These are phyloP conservation scores for Ophioninae sp. DNA, from an alignment of 2,888 invertebrate genomes.

Conservation along the genomic window DNA sequence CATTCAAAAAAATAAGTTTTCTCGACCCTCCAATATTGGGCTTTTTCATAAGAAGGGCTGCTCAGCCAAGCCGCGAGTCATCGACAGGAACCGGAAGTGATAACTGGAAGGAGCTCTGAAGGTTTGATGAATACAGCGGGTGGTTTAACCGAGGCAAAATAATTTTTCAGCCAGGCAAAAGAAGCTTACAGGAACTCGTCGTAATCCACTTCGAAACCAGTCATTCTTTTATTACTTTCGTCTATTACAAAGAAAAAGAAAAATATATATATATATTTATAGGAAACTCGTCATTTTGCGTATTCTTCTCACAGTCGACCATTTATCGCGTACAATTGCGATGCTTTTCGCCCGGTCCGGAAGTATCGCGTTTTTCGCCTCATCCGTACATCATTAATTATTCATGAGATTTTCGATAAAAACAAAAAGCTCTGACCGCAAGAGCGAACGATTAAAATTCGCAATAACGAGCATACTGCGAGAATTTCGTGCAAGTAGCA, in stretches of 20 bases:
- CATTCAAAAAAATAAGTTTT: too few species aligned
- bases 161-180: too few species aligned
- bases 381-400: not conserved
- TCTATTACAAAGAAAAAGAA: slow-evolving; percentile 32
- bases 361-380: not conserved
- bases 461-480: not conserved
- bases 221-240: slow-evolving; percentile 27
- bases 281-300: slow-evolving; percentile 3
- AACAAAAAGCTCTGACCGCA: not conserved
- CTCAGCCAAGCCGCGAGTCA: too few species aligned
- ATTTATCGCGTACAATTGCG: slow-evolving; percentile 1
- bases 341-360: not conserved
- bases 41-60: too few species aligned
- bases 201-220: slow-evolving; percentile 13
- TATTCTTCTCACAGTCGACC: not conserved
- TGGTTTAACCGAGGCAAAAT: too few species aligned
- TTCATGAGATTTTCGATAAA: too few species aligned
- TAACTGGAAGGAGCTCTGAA: not conserved
- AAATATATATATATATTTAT: not conserved
- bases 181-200: not conserved
- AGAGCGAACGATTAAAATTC: not conserved
- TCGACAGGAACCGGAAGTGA: too few species aligned
- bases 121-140: not conserved
- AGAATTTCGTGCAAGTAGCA: not conserved
- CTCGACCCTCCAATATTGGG: too few species aligned